Evolutionary conservation across 2,888 invertebrate species (phyloP).

Genomic region (Epistrophe eligans): DNA sequence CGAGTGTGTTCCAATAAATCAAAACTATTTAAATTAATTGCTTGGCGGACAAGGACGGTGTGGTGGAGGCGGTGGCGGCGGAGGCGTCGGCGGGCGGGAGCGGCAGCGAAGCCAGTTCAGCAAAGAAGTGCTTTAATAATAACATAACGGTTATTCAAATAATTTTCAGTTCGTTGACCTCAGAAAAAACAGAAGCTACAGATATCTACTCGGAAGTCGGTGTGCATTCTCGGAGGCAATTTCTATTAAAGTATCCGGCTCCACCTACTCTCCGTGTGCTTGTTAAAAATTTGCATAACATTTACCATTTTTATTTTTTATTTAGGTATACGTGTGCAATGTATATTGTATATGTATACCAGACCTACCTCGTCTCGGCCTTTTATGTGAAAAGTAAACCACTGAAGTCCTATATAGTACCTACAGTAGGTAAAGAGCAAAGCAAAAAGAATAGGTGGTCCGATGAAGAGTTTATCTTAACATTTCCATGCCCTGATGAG

Average conservation of each 20-base stretch:
- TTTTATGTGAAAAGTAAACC: slow-evolving; percentile 6
- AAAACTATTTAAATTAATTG: slow-evolving; percentile 68
- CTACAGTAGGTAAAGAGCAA: too few relatives aligned
- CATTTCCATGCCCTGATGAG: slow-evolving; percentile 31
- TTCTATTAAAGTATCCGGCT: slow-evolving; percentile 34
- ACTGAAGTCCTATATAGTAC: not conserved
- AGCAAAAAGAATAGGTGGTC: not conserved
- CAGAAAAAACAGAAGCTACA: slow-evolving; percentile 9
- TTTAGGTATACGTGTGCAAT: too few relatives aligned
- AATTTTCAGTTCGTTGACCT: slow-evolving; percentile 48
- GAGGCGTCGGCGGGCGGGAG: not conserved
- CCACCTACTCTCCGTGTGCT: slow-evolving; percentile 23
- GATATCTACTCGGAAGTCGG: not conserved
- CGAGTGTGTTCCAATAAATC: slow-evolving; percentile 54
- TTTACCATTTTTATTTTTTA: slow-evolving; percentile 25
- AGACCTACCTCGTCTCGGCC: not conserved
- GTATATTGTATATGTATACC: too few relatives aligned
- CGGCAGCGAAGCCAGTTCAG: slow-evolving; percentile 10
- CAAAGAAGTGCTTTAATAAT: slow-evolving; percentile 52
- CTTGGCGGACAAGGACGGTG: not conserved
- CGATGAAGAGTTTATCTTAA: slow-evolving; percentile 54
- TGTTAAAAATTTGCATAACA: slow-evolving; percentile 63
- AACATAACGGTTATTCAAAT: slow-evolving; percentile 56
- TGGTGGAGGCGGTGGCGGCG: too few relatives aligned
- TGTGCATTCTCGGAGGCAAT: slow-evolving; percentile 33